These are phyloP conservation scores for Ctenodactylus gundi DNA, from an alignment of 2,113 vertebrate species.

Conservation along the genomic window DNA sequence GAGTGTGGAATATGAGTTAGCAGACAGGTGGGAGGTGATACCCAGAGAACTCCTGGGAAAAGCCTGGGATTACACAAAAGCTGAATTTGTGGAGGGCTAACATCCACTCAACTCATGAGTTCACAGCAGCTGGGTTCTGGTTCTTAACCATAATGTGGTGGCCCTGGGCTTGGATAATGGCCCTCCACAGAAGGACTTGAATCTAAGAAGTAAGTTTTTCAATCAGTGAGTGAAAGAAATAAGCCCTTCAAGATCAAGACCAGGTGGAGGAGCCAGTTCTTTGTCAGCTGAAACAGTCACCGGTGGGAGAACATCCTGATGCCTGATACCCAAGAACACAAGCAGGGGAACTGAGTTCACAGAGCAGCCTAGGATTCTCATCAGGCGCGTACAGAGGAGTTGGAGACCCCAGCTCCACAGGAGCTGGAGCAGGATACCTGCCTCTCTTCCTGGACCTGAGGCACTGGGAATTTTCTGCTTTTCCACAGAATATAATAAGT, in stretches of 20 bases:
- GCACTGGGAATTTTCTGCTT: background rate
- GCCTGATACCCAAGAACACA: background rate
- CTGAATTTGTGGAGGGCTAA: background rate
- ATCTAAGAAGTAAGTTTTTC: background rate
- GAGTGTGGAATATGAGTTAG: background rate
- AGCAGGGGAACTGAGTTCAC: background rate
- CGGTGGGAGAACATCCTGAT: background rate
- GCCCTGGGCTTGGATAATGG: background rate
- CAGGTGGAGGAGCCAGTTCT: background rate
- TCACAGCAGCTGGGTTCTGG: background rate
- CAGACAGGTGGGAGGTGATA: background rate
- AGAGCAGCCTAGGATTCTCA: background rate
- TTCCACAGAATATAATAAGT: background rate
- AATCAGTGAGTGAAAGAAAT: background rate
- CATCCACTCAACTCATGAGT: background rate
- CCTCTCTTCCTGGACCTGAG: background rate
- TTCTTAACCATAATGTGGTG: conserved; percentile 29
- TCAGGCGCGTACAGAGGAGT: background rate
- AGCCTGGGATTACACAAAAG: background rate
- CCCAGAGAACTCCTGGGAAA: background rate
- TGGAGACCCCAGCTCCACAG: background rate
- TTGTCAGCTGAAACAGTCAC: background rate
- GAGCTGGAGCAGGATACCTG: background rate
- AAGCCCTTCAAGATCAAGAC: background rate
- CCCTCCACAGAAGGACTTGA: background rate